These are phyloP conservation scores for Zosterops japonicus DNA, from an alignment of 2,113 vertebrate species.

Conservation along the genomic window DNA sequence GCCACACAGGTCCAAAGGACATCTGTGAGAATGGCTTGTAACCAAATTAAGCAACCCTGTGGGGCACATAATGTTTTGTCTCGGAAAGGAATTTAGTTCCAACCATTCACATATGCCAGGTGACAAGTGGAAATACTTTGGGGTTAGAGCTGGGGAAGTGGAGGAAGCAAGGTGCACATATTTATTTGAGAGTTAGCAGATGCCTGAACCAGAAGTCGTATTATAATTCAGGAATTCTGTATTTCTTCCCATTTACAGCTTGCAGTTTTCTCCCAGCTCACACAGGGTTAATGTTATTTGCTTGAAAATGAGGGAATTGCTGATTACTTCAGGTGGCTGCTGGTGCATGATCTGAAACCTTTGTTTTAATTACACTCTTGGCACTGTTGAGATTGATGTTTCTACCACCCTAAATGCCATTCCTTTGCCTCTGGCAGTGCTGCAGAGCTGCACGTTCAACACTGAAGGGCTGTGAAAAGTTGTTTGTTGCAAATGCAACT, in stretches of 20 bases:
- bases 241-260: background rate
- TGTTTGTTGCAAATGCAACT: background rate
- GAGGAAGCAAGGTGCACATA: background rate
- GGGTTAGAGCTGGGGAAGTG: background rate
- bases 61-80: conserved; percentile 8
- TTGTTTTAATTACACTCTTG: background rate
- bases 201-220: background rate
- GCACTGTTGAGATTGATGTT: background rate
- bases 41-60: background rate
- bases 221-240: background rate
- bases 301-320: background rate
- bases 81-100: background rate
- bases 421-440: background rate
- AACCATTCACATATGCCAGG: background rate
- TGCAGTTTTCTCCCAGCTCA: background rate
- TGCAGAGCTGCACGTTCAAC: background rate
- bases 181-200: background rate
- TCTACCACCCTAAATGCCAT: background rate
- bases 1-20: background rate
- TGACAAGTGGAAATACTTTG: background rate
- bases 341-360: background rate
- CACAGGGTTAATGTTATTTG: background rate
- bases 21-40: background rate
- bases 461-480: background rate
- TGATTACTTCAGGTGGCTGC: background rate